Base-by-base conservation (phyloP, 1,140 invertebrate genomes). In the Brachionus plicatilis region DNA sequence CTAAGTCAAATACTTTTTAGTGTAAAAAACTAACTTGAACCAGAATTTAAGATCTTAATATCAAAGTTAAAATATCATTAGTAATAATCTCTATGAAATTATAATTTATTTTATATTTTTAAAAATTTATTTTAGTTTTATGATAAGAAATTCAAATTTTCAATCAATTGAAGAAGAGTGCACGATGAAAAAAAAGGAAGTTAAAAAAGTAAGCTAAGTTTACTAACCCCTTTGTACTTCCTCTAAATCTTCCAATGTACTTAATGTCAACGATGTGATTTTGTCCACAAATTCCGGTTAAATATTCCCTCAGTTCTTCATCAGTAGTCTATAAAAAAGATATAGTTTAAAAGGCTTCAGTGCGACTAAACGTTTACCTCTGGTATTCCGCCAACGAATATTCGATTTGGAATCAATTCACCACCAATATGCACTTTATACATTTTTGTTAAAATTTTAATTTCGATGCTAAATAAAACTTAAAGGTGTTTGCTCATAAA, bases 331-430 rank as follows among this genome's bases (percentile, higher is more conserved):
- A 75, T 45, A 45, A 43, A 45, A 75, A 37, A 37, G 5, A 68
- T 43, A 7, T 24, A 14, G 17, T 45, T 45, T 17, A 41, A 45
- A 45, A 75, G 3, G 33, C 37, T 43, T 43, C 33, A 2, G 11
- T 45, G 12, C 20, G 20, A 45, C 2, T 45, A 0, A 75, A 50
- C 20, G 3, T 47, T 50, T 47, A 76, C 72, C 29, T 76, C 72
- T 50, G 72, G 72, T 50, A 76, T 20, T 50, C 43, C 72, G 14
- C 72, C 72, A 33, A 76, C 45, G 50, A 76, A 76, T 27, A 76
- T 76, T 50, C 72, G 2, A 50, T 76, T 76, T 6, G 72, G 72
- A 27, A 76, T 76, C 24, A 76, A 50, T 76, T 76, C 72, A 76
- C 72, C 72, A 50, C 72, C 72, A 76, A 50, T 45, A 50, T 76